Evolutionary conservation across 2,888 invertebrate genomes (phyloP), one percentile per base, ranked within the genome.

Genomic region (Lasius platythorax): DNA sequence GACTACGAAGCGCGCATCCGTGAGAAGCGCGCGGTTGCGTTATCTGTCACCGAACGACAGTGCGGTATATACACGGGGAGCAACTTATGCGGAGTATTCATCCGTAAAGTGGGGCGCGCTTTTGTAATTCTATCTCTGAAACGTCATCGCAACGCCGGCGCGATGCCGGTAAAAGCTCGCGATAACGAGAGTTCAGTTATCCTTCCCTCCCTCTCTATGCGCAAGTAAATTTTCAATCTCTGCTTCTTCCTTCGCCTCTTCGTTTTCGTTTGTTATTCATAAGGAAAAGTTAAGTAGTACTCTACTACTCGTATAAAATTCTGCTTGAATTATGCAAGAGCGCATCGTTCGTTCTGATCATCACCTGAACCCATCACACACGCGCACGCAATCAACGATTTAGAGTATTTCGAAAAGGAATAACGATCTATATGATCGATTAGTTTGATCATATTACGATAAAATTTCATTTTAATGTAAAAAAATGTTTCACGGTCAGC

Each of bases 141-240:
- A 73, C 78, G 68, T 68, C 67, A 67, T 50, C 78, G 66, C 53
- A 53, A 76, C 18, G 37, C 37, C 4, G 50, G 67, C 76, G 67
- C 76, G 43, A 63, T 75, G 68, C 58, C 79, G 66, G 76, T 67
- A 76, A 87, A 88, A 88, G 76, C 74, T 88, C 79, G 33, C 30
- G 88, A 88, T 85, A 87, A 88, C 87, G 87, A 85, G 87, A 85
- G 83, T 88, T 87, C 84, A 84, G 84, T 81, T 85, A 75, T 43
- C 64, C 82, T 23, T 43, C 30, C 23, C 23, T 23, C 63, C 50
- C 63, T 50, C 5, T 15, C 33, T 56, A 33, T 28, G n/a, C 67
- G 40, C 67, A 53, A n/a, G 67, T 76, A 67, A 66, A 78, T 40
- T 78, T 37, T 18, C 78, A 67, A 68, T 68, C 68, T 53, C 50